Conservation (phyloP, 1,140 invertebrate species). For the Macrosteles quadrilineatus region DNA sequence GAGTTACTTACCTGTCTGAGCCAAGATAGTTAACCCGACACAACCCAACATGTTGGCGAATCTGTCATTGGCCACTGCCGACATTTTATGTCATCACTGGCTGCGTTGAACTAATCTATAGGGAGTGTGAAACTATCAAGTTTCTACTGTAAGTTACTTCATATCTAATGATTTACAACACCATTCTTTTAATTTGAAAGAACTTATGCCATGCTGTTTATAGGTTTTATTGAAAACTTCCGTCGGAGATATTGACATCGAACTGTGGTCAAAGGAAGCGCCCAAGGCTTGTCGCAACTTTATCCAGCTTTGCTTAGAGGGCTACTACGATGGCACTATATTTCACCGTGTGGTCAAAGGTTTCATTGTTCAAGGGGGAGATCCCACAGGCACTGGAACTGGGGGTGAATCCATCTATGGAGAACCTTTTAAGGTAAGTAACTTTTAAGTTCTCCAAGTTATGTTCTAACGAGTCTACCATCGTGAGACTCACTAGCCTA, state of each 20-base stretch:
- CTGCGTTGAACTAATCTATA: too few relatives aligned
- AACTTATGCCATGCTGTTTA: too few relatives aligned
- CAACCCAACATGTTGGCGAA: too few relatives aligned
- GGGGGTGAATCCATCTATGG: conserved; percentile 94
- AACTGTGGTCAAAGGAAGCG: conserved; percentile 96
- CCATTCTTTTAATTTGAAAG: too few relatives aligned
- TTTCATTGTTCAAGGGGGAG: conserved; percentile 96
- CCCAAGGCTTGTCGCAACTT: conserved; percentile 97
- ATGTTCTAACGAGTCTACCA: not conserved
- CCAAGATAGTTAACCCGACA: too few relatives aligned
- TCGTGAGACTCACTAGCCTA: too few relatives aligned
- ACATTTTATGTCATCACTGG: too few relatives aligned
- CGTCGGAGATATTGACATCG: conserved; percentile 96
- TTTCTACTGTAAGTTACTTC: too few relatives aligned
- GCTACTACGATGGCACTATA: conserved; percentile 91
- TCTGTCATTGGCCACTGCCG: too few relatives aligned
- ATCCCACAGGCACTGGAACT: conserved; percentile 92
- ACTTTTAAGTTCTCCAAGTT: conserved; percentile 46
- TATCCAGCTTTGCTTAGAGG: conserved; percentile 95
- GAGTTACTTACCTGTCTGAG: too few relatives aligned
- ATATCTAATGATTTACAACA: too few relatives aligned
- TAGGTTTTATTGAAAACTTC: conserved; percentile 90
- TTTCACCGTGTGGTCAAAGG: conserved; percentile 90
- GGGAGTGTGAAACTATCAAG: too few relatives aligned
- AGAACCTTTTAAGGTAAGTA: conserved; percentile 82